Base-by-base conservation (phyloP, 2,888 invertebrate genomes). In the Leptinotarsa juncta region DNA sequence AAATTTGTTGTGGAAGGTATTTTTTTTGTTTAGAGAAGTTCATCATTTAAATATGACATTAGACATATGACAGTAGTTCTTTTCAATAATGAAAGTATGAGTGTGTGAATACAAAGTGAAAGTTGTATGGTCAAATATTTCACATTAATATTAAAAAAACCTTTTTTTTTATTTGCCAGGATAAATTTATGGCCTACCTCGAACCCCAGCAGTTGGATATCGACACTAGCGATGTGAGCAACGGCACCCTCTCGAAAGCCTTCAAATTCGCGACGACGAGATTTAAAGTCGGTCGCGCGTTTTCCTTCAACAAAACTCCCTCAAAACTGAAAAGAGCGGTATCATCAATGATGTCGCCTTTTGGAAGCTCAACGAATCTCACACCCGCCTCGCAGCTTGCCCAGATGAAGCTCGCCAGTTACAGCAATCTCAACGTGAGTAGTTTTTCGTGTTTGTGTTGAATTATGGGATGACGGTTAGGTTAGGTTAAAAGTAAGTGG, bases 231-330 rank as follows among this genome's bases (percentile, higher is more conserved):
- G 96, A 97, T 87, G 92, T 96, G 77, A 94, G 93, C 83, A 92
- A 94, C 84, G 69, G 69, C 84, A 96, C 96, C 74, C 90, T 97
- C 81, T 95, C 96, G 82, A 97, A 96, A 90, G 97, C 97, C 79
- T 95, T 96, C 86, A 96, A 95, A 90, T 94, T 95, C 88, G 96
- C 96, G 60, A 93, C 94, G 77, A 95, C 96, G 72, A 91, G 94
- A 83, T 92, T 95, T 86, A 95, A 96, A 91, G 96, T 98, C 82
- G 96, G 96, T 70, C 92, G 98, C 81, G 97, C 97, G 80, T 95
- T 98, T 86, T 97, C 97, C 79, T 97, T 98, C 89, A 97, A 96
- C 89, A 96, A 97, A 89, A 97, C 98, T 48, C 97, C 98, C 68
- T 95, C 95, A 79, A 96, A 96, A 88, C 89, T 98, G 83, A 97